These are phyloP conservation scores for Crypturellus undulatus DNA, from an alignment of 2,113 vertebrate species.

Conservation along the genomic window DNA sequence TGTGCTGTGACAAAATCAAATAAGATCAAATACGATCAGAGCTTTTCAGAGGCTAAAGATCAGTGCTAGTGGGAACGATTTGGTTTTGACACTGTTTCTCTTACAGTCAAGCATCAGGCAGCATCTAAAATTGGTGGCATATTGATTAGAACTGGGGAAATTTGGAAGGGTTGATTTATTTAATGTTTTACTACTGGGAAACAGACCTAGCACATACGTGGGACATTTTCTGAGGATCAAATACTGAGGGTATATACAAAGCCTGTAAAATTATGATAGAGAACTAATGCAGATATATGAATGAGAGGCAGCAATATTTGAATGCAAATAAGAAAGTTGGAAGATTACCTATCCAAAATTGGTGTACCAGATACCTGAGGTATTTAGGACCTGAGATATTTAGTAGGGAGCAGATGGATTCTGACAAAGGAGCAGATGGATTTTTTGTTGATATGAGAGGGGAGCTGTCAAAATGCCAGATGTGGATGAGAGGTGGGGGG, in stretches of 20 bases:
- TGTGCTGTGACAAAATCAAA: not conserved
- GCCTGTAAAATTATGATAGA: not conserved
- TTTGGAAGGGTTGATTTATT: not conserved
- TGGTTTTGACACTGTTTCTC: not conserved
- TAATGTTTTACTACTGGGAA: not conserved
- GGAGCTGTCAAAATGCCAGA: constrained; percentile 51
- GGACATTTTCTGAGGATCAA: not conserved
- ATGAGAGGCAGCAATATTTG: not conserved
- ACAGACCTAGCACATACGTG: not conserved
- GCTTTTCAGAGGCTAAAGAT: not conserved
- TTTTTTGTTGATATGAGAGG: constrained; percentile 38
- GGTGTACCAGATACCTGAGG: not conserved
- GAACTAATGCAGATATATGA: not conserved
- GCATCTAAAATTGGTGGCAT: not conserved
- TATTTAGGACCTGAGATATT: not conserved
- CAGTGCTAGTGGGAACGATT: not conserved
- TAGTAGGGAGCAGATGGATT: constrained; percentile 40
- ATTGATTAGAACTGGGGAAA: not conserved
- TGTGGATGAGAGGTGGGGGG: constrained; percentile 14
- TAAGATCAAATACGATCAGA: not conserved
- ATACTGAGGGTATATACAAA: not conserved
- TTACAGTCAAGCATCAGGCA: not conserved
- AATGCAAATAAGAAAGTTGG: constrained; percentile 1
- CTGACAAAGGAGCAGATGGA: constrained; percentile 15
- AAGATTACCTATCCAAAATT: not conserved